Conservation (phyloP, 1,140 invertebrate genomes). For the Maconellicoccus hirsutus region DNA sequence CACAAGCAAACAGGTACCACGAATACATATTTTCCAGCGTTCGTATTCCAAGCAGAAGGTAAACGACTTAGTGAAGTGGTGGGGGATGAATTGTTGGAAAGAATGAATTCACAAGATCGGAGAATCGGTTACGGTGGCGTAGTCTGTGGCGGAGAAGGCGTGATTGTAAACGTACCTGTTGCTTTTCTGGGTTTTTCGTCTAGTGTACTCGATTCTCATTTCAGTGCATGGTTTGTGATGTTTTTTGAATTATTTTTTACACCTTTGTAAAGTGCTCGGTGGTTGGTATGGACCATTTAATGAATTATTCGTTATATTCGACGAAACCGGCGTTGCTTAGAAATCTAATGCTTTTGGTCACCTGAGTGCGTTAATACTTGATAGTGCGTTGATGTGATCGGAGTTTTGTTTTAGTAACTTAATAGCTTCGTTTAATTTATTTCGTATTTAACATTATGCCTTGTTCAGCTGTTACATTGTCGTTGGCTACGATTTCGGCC, state of each 20-base stretch:
- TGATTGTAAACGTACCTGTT: background rate
- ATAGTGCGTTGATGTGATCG: background rate
- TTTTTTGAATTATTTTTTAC: background rate
- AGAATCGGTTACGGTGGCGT: too few relatives aligned
- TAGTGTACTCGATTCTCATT: background rate
- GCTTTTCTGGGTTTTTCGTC: background rate
- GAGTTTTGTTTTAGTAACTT: background rate
- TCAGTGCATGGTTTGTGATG: background rate
- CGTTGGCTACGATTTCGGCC: conserved; percentile 83
- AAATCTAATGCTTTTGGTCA: background rate
- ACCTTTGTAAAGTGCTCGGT: background rate
- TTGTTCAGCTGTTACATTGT: conserved; percentile 86
- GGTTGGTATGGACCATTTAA: background rate
- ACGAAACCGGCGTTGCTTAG: background rate
- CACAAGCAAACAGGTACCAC: background rate
- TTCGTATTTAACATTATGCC: conserved; percentile 52
- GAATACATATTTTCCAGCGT: background rate
- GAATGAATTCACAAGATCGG: background rate
- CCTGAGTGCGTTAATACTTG: background rate
- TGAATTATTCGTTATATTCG: background rate
- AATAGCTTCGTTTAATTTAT: too few relatives aligned
- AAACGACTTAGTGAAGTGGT: background rate
- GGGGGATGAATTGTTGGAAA: background rate
- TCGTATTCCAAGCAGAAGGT: background rate
- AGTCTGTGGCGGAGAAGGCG: background rate